Evolutionary conservation across 2,113 vertebrate species (phyloP), one percentile per base, ranked within the genome.

Genomic region (Phylloscopus trochiloides): DNA sequence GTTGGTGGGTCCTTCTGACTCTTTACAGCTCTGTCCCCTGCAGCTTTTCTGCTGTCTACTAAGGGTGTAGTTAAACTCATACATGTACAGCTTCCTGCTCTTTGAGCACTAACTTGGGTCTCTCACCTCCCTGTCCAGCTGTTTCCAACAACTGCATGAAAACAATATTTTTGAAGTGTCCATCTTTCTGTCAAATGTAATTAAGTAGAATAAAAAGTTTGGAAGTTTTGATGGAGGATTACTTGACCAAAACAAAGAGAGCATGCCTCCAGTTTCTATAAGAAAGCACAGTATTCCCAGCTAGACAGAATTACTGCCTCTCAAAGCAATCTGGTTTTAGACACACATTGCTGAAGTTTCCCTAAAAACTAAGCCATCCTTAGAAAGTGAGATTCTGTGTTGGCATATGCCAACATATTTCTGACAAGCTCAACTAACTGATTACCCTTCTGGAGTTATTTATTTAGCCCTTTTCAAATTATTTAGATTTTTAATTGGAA

Each of bases 401-500:
- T 90, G 88, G 72, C 90, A 88, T 90, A 86, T 94, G 92, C 72
- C 88, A 94, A 26, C 2, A 1, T 94, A 51, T 73, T 93, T 92
- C 82, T 80, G 75, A 92, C 4, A 12, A 96, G 71, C 88, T 93
- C 7, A 2, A 29, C 40, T 94, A 86, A 76, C 88, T 80, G 71
- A 88, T 72, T 92, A 70, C 12, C 86, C 91, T 96, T 96, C 85
- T 96, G 90, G 79, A 96, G 55, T 88, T 86, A 93, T 88, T 90
- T 86, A 86, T 92, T 83, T 96, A 90, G 61, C 40, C 59, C 22
- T 59, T 95, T 86, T 84, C 65, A 92, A 78, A 78, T 93, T 93
- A 88, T 93, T 92, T 90, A 68, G 57, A 63, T 92, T 96, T 92
- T 95, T 96, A 96, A 90, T 96, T 93, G 95, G 92, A 93, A 88